These are phyloP conservation scores for Leucophenga montana DNA, from an alignment of 2,888 invertebrate genomes.

Conservation along the genomic window DNA sequence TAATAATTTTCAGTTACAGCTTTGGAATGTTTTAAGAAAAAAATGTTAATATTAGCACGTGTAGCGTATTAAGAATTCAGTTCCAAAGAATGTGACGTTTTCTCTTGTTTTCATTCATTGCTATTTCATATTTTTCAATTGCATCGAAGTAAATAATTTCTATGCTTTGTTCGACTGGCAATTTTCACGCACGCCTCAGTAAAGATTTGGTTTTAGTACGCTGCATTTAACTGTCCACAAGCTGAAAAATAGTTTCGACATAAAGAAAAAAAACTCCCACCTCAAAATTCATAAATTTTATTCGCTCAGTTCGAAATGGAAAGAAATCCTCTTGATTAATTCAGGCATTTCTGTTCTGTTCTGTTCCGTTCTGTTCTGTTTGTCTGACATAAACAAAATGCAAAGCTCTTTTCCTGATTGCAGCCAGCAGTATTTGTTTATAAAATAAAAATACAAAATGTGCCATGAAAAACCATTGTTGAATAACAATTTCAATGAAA, in stretches of 20 bases:
- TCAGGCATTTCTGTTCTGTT: background rate
- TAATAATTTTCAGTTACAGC: no score
- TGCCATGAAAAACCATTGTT: background rate
- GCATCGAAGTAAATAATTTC: background rate
- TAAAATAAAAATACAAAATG: no score
- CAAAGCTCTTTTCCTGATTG: no score
- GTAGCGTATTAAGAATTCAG: no score
- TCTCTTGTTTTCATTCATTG: background rate
- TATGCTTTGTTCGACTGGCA: background rate
- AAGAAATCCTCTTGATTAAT: background rate
- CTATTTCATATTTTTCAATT: background rate
- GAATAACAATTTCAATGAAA: slow-evolving; percentile 2
- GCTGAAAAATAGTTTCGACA: background rate
- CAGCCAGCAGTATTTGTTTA: no score
- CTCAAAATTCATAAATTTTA: slow-evolving; percentile 1
- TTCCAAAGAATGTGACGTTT: background rate
- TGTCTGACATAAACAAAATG: no score
- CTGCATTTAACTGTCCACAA: no score
- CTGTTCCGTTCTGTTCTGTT: no score
- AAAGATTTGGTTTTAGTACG: background rate
- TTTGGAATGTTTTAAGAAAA: no score
- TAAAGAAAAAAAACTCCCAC: background rate
- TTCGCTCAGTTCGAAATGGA: background rate
- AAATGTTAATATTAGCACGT: no score
- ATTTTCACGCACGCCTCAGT: slow-evolving; percentile 3